Conservation (phyloP, 2,113 vertebrate genomes). For the Corythornis cristatus region DNA sequence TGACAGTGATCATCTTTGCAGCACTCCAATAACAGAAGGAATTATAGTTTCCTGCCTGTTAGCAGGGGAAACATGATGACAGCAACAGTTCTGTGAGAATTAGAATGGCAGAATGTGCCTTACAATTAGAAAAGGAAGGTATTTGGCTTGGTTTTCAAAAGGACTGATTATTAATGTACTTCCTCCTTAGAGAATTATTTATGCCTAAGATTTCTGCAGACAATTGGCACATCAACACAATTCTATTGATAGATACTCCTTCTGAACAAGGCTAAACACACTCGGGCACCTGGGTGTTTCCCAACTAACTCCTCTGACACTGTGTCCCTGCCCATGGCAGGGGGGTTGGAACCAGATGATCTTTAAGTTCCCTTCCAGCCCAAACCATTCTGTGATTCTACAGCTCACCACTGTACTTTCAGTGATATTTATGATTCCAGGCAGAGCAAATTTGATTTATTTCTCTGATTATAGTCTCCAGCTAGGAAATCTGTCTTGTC, state of each 20-base stretch:
- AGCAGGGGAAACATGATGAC: not conserved
- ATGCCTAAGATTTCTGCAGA: not conserved
- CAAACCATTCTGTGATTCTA: not conserved
- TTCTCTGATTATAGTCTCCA: not conserved
- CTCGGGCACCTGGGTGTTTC: not conserved
- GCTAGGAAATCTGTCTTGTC: not conserved
- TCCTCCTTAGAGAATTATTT: not conserved
- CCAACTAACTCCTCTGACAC: not conserved
- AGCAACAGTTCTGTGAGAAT: not conserved
- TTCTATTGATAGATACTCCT: not conserved
- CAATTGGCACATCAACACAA: not conserved
- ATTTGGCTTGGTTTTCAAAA: not conserved
- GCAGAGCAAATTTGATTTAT: not conserved
- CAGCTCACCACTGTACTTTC: not conserved
- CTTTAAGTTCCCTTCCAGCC: not conserved
- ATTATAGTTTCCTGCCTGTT: not conserved
- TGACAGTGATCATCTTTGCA: not conserved
- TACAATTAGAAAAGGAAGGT: not conserved
- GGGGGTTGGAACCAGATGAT: not conserved
- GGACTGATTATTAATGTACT: not conserved
- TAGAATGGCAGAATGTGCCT: not conserved
- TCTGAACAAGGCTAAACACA: not conserved
- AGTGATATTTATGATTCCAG: not conserved
- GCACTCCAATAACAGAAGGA: not conserved
- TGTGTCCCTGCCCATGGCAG: not conserved